phyloP scores from a whole-genome alignment of 2,888 invertebrate genomes.

The Halocaridina rubra region DNA sequence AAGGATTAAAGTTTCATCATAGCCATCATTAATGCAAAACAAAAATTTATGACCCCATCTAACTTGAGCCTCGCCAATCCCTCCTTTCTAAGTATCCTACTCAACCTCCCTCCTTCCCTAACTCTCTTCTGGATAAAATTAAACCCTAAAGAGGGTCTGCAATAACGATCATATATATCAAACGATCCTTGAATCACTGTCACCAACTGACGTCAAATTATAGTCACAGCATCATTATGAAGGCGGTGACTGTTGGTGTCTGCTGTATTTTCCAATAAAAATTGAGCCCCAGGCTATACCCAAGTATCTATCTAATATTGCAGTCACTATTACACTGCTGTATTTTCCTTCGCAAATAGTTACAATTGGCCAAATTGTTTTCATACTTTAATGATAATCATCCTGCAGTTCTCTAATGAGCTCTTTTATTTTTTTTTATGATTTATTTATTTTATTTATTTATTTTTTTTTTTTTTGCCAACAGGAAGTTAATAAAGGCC shows the following conservation, averaged over 20 bases:
- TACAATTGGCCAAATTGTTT: too few relatives aligned
- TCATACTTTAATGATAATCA: too few relatives aligned
- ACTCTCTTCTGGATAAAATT: conserved; percentile 16
- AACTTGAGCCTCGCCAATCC: not conserved
- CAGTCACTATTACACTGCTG: not conserved
- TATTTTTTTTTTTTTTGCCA: conserved; percentile 30
- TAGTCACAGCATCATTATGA: conserved; percentile 36
- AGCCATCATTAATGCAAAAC: not conserved
- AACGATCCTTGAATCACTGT: conserved; percentile 38
- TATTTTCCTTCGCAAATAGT: too few relatives aligned
- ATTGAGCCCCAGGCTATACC: not conserved
- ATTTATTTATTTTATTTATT: too few relatives aligned
- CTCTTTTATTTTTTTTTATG: too few relatives aligned
- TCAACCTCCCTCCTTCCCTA: not conserved
- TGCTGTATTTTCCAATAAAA: too few relatives aligned
- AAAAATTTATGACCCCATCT: too few relatives aligned
- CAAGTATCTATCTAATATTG: not conserved
- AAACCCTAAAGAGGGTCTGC: conserved; percentile 15
- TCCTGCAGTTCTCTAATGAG: too few relatives aligned
- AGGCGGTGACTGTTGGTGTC: conserved; percentile 35
- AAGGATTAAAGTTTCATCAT: not conserved
- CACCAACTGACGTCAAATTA: conserved; percentile 58
- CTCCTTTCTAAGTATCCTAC: not conserved
- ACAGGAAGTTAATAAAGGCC: conserved; percentile 46
- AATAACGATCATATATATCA: conserved; percentile 31